Percentiles rank a stretch among this genome's conserved stretches.
Conservation (phyloP, 2,888 invertebrate species). For the Cosmia trapezina region DNA sequence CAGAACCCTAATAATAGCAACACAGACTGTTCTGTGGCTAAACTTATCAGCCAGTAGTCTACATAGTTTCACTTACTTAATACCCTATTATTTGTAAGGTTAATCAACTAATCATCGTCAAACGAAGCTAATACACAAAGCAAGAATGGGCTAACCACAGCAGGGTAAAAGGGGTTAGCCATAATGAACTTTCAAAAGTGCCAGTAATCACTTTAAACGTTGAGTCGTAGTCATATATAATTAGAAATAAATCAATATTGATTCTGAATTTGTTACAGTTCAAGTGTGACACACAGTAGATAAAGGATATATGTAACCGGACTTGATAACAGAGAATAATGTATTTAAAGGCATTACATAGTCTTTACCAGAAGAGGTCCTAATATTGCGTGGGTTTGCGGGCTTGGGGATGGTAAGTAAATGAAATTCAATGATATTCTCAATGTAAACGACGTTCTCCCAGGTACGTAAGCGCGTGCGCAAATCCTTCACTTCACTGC, state of each 20-base stretch:
- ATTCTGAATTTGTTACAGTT: conserved; percentile 1
- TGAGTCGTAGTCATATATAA: conserved; percentile 1
- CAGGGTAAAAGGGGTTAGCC: conserved; percentile 8
- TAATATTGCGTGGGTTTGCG: no score
- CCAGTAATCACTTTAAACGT: conserved; percentile 20
- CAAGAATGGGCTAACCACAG: conserved; percentile 30
- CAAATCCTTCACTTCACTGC: no score
- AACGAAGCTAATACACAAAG: conserved; percentile 30
- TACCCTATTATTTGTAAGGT: not conserved
- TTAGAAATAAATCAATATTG: not conserved
- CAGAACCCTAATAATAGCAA: not conserved
- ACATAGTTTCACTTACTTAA: not conserved
- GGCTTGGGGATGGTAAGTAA: no score
- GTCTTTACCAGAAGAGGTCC: no score
- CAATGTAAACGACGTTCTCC: no score
- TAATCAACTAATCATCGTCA: conserved; percentile 43
- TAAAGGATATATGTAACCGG: not conserved
- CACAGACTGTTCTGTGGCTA: no score
- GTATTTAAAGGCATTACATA: no score
- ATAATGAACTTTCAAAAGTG: conserved; percentile 32
- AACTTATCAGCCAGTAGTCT: not conserved
- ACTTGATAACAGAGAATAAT: no score
- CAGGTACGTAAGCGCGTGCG: no score
- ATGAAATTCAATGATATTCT: no score
- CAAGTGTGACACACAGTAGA: not conserved